Base-by-base conservation (phyloP, 2,888 invertebrate genomes). In the Aphidius colemani region DNA sequence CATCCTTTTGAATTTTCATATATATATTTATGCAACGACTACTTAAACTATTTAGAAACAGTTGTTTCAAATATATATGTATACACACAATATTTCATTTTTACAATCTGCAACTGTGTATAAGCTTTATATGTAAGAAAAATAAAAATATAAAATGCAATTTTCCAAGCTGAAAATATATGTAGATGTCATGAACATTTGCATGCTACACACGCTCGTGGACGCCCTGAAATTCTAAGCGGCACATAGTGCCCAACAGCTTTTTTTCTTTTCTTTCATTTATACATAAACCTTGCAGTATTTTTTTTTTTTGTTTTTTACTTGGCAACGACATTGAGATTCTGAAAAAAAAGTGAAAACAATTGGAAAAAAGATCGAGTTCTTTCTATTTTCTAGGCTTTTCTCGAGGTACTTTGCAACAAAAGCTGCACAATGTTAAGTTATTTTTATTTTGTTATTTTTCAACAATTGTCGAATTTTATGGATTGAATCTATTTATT, bases 341-440 rank as follows among this genome's bases (percentile, higher is more conserved):
- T 73, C 71, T 72, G 68, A 67, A 64, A 67, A 70, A 69, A 74
- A 75, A 74, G 75, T 75, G 71, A 74, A 75, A 75, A 75, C 71
- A 71, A 72, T 72, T 74, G 74, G 3, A 30, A 30, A 30, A 30
- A 30, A 30, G 4, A 30, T 30, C 30, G 4, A 30, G 5, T 30
- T 30, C 2, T 13, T 13, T 13, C 2, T 30, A 3, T 74, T 70
- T 69, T 68, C 66, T 65, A 53, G 68, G 58, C 64, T 65, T 63
- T 64, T 66, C 65, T 58, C 62, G 61, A 62, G 60, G 55, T 48
- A 56, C 60, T 55, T 44, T 59, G 56, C 5, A 13, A 10, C 39
- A 10, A 18, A 44, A 51, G 39, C 49, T n/a, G 30, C 58, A 30
- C 18, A 9, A 9, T 10, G n/a, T 18, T n/a, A 13, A 59, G 50